Conservation (phyloP, 2,113 vertebrate genomes). For the Entosphenus tridentatus region DNA sequence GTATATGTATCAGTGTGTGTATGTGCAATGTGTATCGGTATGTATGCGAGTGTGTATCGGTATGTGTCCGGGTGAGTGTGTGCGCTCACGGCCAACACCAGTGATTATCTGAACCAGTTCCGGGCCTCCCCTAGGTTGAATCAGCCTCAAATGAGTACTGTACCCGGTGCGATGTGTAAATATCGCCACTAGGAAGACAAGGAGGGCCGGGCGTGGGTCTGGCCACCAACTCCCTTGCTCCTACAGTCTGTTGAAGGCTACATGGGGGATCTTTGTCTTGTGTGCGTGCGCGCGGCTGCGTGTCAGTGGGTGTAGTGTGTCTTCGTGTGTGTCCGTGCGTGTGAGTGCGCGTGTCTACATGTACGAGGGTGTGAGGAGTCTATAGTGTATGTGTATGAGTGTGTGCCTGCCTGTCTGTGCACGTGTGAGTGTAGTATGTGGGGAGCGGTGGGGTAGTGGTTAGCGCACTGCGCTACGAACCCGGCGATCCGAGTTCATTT, state of each 20-base stretch:
- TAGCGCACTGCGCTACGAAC: too few relatives aligned
- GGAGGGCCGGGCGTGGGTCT: too few relatives aligned
- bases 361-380: not conserved
- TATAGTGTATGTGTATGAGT: not conserved
- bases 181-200: too few relatives aligned
- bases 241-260: too few relatives aligned
- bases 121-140: too few relatives aligned
- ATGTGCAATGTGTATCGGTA: not conserved
- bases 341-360: not conserved
- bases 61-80: not conserved
- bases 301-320: not conserved
- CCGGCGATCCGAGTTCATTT: too few relatives aligned
- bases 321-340: not conserved
- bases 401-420: not conserved
- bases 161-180: too few relatives aligned
- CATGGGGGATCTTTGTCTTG: not conserved
- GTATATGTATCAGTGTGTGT: not conserved
- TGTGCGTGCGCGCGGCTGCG: not conserved
- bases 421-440: not conserved
- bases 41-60: not conserved
- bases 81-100: not conserved
- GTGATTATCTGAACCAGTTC: too few relatives aligned
- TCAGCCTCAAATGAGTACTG: too few relatives aligned
- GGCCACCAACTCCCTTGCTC: too few relatives aligned
- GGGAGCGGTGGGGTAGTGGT: not conserved